Base-by-base conservation (phyloP, 2,888 invertebrate species). In the Cetonia aurata region DNA sequence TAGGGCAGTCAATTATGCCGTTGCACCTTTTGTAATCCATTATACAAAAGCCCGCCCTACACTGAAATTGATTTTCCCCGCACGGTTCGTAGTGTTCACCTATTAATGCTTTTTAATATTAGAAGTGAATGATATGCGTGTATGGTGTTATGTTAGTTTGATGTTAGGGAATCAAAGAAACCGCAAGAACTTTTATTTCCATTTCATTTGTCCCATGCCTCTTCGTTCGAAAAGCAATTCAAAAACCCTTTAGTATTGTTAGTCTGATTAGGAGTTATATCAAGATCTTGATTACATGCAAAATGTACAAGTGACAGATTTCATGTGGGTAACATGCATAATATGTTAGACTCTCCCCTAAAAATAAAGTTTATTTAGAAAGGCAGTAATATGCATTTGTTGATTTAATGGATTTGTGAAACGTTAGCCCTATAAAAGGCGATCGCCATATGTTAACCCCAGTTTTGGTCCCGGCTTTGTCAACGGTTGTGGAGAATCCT, bases 11-110 rank as follows among this genome's bases (percentile, higher is more conserved):
- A 74, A 76, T 80, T 78, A 86, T 80, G 75, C 87, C 87, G 82
- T 88, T 82, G 88, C 88, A 80, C 83, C 85, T 77, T 79, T 82
- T 78, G 80, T 83, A 83, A 59, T 84, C 86, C 73, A 86, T 85
- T 80, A 93, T 86, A 83, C 93, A 93, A 80, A 81, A 85, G 76
- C 88, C 89, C 83, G 88, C 88, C 82, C 88, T 85, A 82, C 89
- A 90, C 78, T 85, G 85, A 83, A 88, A 89, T 80, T 88, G 86
- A 77, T 84, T 82, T 70, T 82, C 77, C 66, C 75, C 74, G 75
- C 83, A 83, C 50, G 71, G 59, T 46, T 68, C 71, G 56, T 65
- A 72, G 44, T 72, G 68, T 50, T 67, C 73, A 74, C 78, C 76
- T 75, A 70, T 60, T 67, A 73, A 74, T 67, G 70, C 72, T 74